Base-by-base conservation (phyloP, 2,888 invertebrate genomes). In the Cheilosia variabilis region DNA sequence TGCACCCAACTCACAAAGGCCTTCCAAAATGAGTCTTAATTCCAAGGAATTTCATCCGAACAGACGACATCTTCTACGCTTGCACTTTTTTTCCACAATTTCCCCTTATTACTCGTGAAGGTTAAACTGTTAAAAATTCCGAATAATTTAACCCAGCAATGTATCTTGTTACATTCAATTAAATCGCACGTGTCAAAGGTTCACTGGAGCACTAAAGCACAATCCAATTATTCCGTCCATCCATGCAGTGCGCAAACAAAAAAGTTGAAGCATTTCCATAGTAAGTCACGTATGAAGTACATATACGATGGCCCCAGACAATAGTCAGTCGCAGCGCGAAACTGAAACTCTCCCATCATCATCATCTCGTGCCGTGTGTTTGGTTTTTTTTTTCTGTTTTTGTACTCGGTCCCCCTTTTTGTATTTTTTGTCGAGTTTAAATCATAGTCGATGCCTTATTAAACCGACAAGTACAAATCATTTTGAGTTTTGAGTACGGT, bases 181-280 rank as follows among this genome's bases (percentile, higher is more conserved):
- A 77, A 81, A 77, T 27, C 66, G 77, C 81, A 77, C 86, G 86
- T 86, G 81, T 81, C 81, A 81, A 63, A 81, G 77, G 81, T 81
- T 81, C 68, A 77, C 62, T 81, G 52, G 52, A 77, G 72, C 71
- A 73, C 62, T 31, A 71, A 66, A 71, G 72, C 86, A 58, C 80
- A 80, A 77, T 77, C 77, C 80, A 84, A 80, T 84, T 84, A 80
- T 52, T 84, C 71, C 19, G 60, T 52, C 63, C 80, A 80, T 55
- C 69, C 75, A 80, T 84, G 80, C 80, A 76, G 13, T 22, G 57
- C 58, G 58, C 22, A 57, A 22, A 68, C 41, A 53, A 65, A 58
- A 52, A 57, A 65, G 45, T 6, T n/a, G 17, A 58, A 57, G 50
- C 50, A 71, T 22, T 71, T 65, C 60, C 31, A 43, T 34, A 55